A percentile compares a stretch with the other conserved stretches of the same genome.
These are phyloP conservation scores for Pangasianodon hypophthalmus DNA, from an alignment of 2,113 vertebrate species.

Conservation along the genomic window DNA sequence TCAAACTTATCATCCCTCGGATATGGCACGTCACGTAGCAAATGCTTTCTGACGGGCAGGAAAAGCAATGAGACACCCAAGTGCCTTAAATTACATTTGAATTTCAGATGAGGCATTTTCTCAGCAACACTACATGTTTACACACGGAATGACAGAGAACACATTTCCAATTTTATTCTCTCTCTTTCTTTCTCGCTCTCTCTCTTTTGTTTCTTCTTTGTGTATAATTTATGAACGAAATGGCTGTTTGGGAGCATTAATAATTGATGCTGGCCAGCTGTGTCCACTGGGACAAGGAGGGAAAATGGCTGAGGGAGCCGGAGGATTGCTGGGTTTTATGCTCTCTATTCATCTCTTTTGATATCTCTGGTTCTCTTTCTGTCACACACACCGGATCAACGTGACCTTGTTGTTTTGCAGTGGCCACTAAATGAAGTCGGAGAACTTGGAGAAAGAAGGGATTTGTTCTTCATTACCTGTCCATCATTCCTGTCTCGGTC, in stretches of 20 bases:
- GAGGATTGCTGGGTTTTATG: slow-evolving; percentile 71
- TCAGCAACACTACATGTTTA: slow-evolving; percentile 25
- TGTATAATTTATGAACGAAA: slow-evolving; percentile 85
- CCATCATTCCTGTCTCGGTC: background rate
- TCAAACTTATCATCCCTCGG: slow-evolving; percentile 1
- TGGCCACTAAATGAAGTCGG: slow-evolving; percentile 28
- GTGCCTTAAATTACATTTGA: slow-evolving; percentile 59
- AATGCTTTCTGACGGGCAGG: slow-evolving; percentile 6
- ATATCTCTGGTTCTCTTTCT: slow-evolving; percentile 21
- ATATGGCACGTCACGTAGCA: slow-evolving; percentile 5
- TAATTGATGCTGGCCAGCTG: slow-evolving; percentile 73
- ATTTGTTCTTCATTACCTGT: slow-evolving; percentile 41
- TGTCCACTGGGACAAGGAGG: slow-evolving; percentile 48
- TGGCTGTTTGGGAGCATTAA: slow-evolving; percentile 79
- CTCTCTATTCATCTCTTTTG: slow-evolving; percentile 70
- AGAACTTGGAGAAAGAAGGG: slow-evolving; percentile 10
- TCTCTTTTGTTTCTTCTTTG: slow-evolving; percentile 53
- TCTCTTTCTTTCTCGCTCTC: slow-evolving; percentile 34
- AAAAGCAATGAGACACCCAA: background rate
- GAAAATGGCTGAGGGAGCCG: slow-evolving; percentile 70
- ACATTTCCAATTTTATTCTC: slow-evolving; percentile 28
- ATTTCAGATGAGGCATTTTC: slow-evolving; percentile 53
- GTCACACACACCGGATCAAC: slow-evolving; percentile 37
- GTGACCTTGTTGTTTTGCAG: slow-evolving; percentile 32
- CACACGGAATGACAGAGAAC: slow-evolving; percentile 13